Conservation (phyloP, 2,797 vertebrate species). For the Mormyrops boulengeri region DNA sequence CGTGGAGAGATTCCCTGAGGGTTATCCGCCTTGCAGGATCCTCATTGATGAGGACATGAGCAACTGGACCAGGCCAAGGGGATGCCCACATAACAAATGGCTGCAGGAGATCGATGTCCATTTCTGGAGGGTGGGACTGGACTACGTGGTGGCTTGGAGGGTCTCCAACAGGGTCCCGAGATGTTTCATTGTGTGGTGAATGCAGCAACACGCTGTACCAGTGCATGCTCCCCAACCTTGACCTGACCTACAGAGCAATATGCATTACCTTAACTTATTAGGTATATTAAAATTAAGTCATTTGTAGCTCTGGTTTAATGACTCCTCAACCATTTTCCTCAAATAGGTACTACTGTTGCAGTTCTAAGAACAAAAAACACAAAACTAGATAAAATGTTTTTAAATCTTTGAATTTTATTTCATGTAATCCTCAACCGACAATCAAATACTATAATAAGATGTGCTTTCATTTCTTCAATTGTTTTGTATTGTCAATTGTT, state of each 20-base stretch:
- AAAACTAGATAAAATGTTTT: neutral
- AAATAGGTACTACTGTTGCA: neutral
- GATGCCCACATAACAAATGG: neutral
- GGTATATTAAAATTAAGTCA: neutral
- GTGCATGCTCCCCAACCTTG: neutral
- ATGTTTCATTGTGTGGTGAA: neutral
- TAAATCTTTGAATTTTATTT: neutral
- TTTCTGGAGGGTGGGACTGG: neutral
- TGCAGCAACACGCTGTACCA: neutral
- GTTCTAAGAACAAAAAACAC: neutral
- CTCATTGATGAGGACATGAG: neutral
- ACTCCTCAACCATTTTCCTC: neutral
- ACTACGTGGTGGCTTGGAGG: neutral
- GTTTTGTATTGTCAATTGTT: neutral
- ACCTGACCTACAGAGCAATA: neutral
- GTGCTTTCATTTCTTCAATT: neutral
- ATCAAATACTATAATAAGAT: neutral
- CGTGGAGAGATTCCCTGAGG: neutral
- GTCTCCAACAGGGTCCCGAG: neutral
- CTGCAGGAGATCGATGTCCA: neutral
- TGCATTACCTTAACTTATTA: neutral
- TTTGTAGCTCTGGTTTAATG: neutral
- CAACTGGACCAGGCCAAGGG: neutral
- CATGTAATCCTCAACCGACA: neutral
- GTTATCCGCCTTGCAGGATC: neutral